Conservation (phyloP, 2,888 invertebrate genomes). For the Plebejus anna region DNA sequence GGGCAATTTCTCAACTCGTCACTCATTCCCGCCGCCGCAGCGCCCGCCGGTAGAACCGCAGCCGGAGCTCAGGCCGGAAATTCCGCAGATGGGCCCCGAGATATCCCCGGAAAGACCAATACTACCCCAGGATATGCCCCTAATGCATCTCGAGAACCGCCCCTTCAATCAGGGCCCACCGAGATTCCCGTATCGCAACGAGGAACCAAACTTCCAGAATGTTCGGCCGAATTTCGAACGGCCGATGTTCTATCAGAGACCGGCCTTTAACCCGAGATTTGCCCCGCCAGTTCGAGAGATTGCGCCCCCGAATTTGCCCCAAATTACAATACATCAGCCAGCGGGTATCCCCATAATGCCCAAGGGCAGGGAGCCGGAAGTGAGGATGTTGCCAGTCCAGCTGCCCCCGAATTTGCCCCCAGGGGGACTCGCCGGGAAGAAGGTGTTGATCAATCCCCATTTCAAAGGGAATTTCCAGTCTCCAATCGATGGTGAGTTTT, state of each 20-base stretch:
- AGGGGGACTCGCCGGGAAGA: conserved; percentile 73
- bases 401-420: conserved; percentile 56
- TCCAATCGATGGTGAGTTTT: conserved; percentile 70
- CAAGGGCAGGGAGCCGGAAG: conserved; percentile 55
- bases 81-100: conserved; percentile 40
- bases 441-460: conserved; percentile 84
- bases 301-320: conserved; percentile 53
- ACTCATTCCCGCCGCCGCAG: conserved; percentile 54
- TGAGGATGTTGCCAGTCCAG: conserved; percentile 65
- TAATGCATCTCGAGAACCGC: conserved; percentile 37
- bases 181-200: conserved; percentile 46
- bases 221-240: conserved; percentile 50
- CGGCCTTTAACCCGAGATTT: conserved; percentile 45
- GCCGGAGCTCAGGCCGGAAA: conserved; percentile 37
- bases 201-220: conserved; percentile 41
- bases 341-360: conserved; percentile 39
- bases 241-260: conserved; percentile 50
- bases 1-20: conserved; percentile 58
- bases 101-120: conserved; percentile 40
- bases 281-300: conserved; percentile 52
- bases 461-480: conserved; percentile 81
- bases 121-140: conserved; percentile 38
- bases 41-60: conserved; percentile 35
- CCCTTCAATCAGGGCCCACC: conserved; percentile 39
- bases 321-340: conserved; percentile 59